Evolutionary conservation across 2,797 vertebrate species (phyloP), one percentile per base, ranked within the genome.

Genomic region (Sardinella longiceps): DNA sequence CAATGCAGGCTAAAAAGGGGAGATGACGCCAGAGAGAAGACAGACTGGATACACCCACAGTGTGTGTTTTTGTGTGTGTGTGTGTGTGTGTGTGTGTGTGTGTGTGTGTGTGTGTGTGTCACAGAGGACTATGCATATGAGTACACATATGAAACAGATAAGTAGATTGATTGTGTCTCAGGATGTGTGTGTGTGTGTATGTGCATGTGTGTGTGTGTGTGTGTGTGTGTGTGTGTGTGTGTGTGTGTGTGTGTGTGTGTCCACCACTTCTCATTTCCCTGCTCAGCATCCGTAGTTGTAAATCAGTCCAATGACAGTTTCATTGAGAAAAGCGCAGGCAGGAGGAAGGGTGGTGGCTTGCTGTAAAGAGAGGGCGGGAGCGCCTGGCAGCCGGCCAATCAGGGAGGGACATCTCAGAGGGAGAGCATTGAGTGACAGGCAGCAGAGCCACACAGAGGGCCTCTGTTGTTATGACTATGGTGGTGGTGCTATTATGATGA

Each of bases 311-410:
- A 85, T 83, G 88, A 91, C 86, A 70, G 86, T 88, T 93, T 93
- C 93, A 94, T 95, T 94, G 92, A 94, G 90, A 93, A 93, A 93
- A 93, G 90, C 91, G 87, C 88, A 80, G 85, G 89, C 90, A 87
- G 86, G 86, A 39, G 66, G 66, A 87, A 84, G 88, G 88, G 88
- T 70, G 70, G 84, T 18, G 88, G 28, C 25, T 58, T 89, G 83
- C 86, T 81, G 3, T 66, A 66, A 74, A 14, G 5, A 15, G 66
- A 37, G 33, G 66, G 66, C 18, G 81, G 88, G 89, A 89, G 84
- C 86, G 84, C 82, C 87, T 94, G 93, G 92, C 92, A 87, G 87
- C 28, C 70, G 1, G 92, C 93, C 93, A 94, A 87, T 92, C 91
- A 85, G 87, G 89, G 84, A 89, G 87, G 82, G 86, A 82, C 84